These are phyloP conservation scores for Trachelus iudaicus DNA, from an alignment of 2,888 invertebrate genomes.

Conservation along the genomic window DNA sequence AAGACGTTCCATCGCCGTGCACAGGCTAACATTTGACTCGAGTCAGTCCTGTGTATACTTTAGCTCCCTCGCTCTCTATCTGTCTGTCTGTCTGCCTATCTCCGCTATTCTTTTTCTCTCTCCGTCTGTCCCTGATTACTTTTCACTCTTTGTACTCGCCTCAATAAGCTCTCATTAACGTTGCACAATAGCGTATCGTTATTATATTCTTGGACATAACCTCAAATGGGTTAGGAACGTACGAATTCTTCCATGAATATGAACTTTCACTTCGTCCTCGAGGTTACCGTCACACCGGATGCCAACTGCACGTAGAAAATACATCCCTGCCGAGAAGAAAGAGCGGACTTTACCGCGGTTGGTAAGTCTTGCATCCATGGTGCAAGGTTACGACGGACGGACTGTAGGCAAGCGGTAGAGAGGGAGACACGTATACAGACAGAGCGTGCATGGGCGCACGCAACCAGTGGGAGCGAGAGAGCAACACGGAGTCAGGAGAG, in stretches of 20 bases:
- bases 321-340: conserved; percentile 6
- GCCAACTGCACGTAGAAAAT: conserved; percentile 5
- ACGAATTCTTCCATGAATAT: not conserved
- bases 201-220: not conserved
- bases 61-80: conserved; percentile 23
- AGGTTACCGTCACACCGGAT: not conserved
- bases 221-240: not conserved
- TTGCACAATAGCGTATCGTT: not conserved
- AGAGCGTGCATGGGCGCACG: conserved; percentile 2
- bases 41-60: conserved; percentile 24
- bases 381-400: conserved; percentile 39
- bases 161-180: not conserved
- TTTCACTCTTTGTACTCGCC: not conserved
- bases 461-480: conserved; percentile 16
- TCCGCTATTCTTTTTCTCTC: conserved; percentile 8
- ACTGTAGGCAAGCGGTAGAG: conserved; percentile 20
- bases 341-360: conserved; percentile 21
- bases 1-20: conserved; percentile 52
- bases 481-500: conserved; percentile 8
- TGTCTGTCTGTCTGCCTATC: conserved; percentile 8
- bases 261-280: not conserved
- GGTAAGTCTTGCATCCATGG: conserved; percentile 41
- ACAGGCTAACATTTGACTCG: conserved; percentile 32
- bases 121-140: not conserved
- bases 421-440: conserved; percentile 8